Conservation (phyloP, 2,113 vertebrate genomes). For the Pitta sordida region DNA sequence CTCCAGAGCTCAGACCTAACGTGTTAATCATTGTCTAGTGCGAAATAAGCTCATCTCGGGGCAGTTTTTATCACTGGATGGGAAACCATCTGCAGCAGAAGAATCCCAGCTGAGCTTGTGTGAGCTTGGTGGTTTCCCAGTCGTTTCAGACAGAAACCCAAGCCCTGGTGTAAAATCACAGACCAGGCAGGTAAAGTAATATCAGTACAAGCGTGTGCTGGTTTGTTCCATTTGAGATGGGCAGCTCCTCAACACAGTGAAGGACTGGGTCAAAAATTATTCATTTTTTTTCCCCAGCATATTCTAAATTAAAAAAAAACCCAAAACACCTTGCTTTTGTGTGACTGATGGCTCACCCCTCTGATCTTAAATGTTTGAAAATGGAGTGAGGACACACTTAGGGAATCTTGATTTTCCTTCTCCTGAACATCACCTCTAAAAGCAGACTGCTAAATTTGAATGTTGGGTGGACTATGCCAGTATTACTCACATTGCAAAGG, state of each 20-base stretch:
- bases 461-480: not conserved
- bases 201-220: accelerated
- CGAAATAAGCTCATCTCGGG: not conserved
- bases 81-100: not conserved
- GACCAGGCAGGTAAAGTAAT: not conserved
- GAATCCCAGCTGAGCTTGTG: not conserved
- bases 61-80: not conserved
- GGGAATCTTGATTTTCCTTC: not conserved
- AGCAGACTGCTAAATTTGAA: not conserved
- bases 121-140: not conserved
- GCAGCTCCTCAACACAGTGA: not conserved
- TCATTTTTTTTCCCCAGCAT: not conserved
- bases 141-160: not conserved
- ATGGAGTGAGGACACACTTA: not conserved
- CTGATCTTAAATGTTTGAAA: not conserved
- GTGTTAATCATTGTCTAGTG: not conserved
- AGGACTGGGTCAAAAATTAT: not conserved
- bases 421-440: not conserved
- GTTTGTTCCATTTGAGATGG: not conserved
- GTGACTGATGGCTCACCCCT: not conserved
- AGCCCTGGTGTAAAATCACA: not conserved
- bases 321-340: not conserved
- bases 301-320: not conserved
- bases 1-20: not conserved
- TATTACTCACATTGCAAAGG: constrained; percentile 1